Evolutionary conservation across 2,797 vertebrate genomes (phyloP), one percentile per base, ranked within the genome.

Genomic region (Setipinna tenuifilis): DNA sequence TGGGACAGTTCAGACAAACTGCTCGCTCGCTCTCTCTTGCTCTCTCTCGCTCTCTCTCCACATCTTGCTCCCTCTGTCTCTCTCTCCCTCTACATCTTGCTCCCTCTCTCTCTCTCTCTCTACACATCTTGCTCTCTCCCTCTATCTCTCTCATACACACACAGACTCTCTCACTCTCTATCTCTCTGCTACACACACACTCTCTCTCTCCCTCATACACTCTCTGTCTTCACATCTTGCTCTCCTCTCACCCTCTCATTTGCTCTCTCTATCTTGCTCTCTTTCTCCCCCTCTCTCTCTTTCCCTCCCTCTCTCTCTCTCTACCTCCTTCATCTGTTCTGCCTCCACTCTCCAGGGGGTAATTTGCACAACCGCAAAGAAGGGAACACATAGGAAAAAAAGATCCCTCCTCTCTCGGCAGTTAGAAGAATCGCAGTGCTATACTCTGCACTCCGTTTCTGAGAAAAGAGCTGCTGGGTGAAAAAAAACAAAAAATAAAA

Each of bases 1-100:
- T 91, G 90, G 92, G 85, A 62, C 6, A 87, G 88, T 82, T 48
- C 59, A 61, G 61, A 57, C 58, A 31, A 75, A 65, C 2, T 6
- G 75, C 46, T 4, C 68, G 31, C 17, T 62, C 28, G 25, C 31
- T 31, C 65, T 71, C 65, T 71, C 65, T 31, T 25, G 28, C 65
- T 75, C 31, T 75, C 31, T 11, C 68, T 41, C 68, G 5, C 31
- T 6, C 14, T 28, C 16, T 71, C 65, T 71, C 28, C 31, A 48
- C 3, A 48, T 3, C 46, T 48, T 10, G 3, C 46, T 48, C 46
- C 10, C 46, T 48, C 46, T 48, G 4, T 48, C 46, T 3, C 46
- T 48, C 46, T 48, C 46, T 48, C 46, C 10, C 46, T 48, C 46
- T 48, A 10, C 46, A 48, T n/a, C n/a, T n/a, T n/a, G n/a, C n/a